Conservation (phyloP, 2,888 invertebrate species). For the Lottia gigantea region DNA sequence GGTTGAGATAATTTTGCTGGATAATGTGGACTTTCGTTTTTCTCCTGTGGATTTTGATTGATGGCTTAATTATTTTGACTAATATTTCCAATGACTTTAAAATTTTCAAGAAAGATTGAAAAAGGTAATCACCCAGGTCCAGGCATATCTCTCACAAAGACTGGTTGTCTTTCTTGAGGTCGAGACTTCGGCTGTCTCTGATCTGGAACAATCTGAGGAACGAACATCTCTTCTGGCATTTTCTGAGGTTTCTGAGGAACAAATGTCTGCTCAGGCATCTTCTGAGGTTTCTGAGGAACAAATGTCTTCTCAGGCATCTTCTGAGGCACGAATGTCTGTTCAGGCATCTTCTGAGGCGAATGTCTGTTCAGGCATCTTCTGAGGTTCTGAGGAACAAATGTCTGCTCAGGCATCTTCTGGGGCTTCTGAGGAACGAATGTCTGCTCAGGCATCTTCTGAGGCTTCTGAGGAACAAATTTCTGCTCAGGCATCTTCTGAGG, state of each 20-base stretch:
- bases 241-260: not conserved
- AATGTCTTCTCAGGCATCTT: too few species aligned
- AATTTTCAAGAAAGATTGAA: not conserved
- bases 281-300: not conserved
- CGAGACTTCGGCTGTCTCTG: not conserved
- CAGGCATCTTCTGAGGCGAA: not conserved
- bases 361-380: too few species aligned
- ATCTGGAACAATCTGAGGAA: not conserved
- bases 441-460: not conserved
- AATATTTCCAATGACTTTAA: too few species aligned
- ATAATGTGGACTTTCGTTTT: too few species aligned
- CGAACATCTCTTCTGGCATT: not conserved
- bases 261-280: not conserved
- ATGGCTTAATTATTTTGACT: too few species aligned
- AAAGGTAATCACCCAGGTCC: constrained; percentile 2
- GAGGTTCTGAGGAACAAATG: not conserved
- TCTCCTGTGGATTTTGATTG: too few species aligned
- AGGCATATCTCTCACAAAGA: constrained; percentile 1
- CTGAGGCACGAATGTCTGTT: not conserved
- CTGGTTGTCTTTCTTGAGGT: not conserved
- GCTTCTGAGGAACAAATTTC: not conserved
- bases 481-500: not conserved
- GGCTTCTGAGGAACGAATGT: not conserved
- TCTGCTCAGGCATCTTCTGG: not conserved
- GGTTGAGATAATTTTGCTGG: too few species aligned